Base-by-base conservation (phyloP, 2,797 vertebrate genomes). In the Rhabdophis nuchalis region DNA sequence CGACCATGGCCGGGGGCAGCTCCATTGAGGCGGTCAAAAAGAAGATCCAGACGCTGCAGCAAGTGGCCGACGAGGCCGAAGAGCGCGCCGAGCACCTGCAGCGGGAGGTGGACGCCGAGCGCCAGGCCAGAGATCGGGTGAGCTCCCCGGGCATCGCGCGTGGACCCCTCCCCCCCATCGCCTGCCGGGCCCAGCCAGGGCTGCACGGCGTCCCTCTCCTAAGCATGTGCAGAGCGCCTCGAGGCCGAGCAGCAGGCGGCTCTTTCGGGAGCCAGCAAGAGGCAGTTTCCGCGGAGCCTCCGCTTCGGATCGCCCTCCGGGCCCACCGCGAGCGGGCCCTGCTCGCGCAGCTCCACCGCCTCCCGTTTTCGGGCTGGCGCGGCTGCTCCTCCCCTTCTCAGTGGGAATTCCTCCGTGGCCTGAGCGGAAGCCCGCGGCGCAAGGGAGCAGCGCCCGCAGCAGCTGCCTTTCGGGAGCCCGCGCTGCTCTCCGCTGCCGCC, bases 21-120 rank as follows among this genome's bases (percentile, higher is more conserved):
- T 98, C 98, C 12, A 96, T 99, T 87, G 98, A 98, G 10, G 95
- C 98, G 1, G 98, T 99, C 91, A 98, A 98, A 64, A 98, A 97
- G 94, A 99, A 98, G 94, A 99, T 99, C 88, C 98, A 98, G 95
- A 97, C 91, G 0, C 97, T 98, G 95, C 98, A 99, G 95, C 98
- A 98, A 91, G 97, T 96, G 92, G 98, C 97, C 29, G 97, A 98
- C 72, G 98, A 98, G 92, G 98, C 98, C 13, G 98, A 98, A 95
- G 98, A 98, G 53, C 97, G 97, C 4, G 98, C 98, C 53, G 98
- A 98, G 89, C 60, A 95, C 61, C 96, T 98, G 77, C 98, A 98
- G 96, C 92, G 93, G 72, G 97, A 98, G 95, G 97, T 97, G 92
- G 98, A 98, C 96, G 92, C 89, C 54, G 98, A 98, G 96, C 96